Base-by-base conservation (phyloP, 2,888 invertebrate genomes). In the Harpagoxenus sublaevis region DNA sequence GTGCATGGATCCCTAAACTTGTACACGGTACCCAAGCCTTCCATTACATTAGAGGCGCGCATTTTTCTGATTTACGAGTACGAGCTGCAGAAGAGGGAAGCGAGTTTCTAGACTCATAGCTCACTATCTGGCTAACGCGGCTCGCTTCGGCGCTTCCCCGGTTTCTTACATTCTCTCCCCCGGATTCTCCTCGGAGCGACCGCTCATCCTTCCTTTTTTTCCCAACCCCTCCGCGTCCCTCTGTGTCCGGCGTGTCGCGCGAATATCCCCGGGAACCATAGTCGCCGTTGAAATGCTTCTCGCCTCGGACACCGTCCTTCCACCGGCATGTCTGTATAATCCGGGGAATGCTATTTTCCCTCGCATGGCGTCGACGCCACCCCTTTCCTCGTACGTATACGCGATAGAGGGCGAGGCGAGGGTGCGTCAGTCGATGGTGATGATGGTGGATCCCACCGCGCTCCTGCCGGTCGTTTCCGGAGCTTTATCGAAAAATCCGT, bases 401-500 rank as follows among this genome's bases (percentile, higher is more conserved):
- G 81, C n/a, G 57, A 60, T 65, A 31, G 63, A 18, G n/a, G n/a
- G 55, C 35, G 62, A 42, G 23, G 55, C 35, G 62, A 42, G 68
- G 57, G 55, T 48, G 65, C 39, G 65, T 39, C 74, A 48, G 74
- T 62, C 60, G 48, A 60, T 60, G 31, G 51, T 42, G 65, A 57
- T 82, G 65, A 74, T 65, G 63, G 81, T 63, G 65, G 74, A 86
- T 82, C 73, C 84, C 68, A 51, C 31, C 71, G 79, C 70, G 53
- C 66, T 48, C 66, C 63, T 68, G 73, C 63, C 79, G 73, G 66
- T 87, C 87, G 85, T 90, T 89, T 88, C 81, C 86, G 81, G 65
- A 82, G 91, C 81, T 89, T 91, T 90, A 89, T 89, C 90, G 91
- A 87, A 88, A 85, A 87, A 88, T 88, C 87, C 87, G 65, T 84